Percentiles rank a stretch among this genome's conserved stretches.
These are phyloP conservation scores for Calcarius lapponicus DNA, from an alignment of 2,797 vertebrate species.

Conservation along the genomic window DNA sequence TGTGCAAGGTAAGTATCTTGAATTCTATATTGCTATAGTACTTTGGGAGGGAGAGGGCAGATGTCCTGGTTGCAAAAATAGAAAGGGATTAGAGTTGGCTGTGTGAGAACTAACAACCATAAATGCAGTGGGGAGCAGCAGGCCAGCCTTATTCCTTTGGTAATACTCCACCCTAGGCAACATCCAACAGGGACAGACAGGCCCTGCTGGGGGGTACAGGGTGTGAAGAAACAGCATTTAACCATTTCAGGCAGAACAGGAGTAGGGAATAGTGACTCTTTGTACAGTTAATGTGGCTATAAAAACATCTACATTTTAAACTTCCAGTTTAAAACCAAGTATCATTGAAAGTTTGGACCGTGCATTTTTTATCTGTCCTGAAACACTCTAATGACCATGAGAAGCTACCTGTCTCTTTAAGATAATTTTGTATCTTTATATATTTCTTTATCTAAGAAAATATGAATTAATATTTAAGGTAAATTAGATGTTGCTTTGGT, in stretches of 20 bases:
- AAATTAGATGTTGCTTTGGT: not conserved
- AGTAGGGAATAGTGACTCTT: not conserved
- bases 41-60: not conserved
- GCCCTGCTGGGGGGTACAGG: not conserved
- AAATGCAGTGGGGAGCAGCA: not conserved
- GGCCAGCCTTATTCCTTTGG: slow-evolving; percentile 21
- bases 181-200: not conserved
- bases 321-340: not conserved
- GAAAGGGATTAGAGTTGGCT: not conserved
- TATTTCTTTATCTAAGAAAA: slow-evolving; percentile 23
- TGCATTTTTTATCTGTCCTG: not conserved
- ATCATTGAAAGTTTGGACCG: not conserved
- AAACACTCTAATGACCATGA: not conserved
- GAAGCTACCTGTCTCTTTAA: not conserved
- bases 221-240: not conserved
- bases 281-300: not conserved
- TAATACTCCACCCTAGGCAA: not conserved
- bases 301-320: not conserved
- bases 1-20: not conserved
- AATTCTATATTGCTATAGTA: slow-evolving; percentile 21
- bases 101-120: not conserved
- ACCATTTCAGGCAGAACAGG: not conserved
- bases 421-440: not conserved
- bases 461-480: not conserved
- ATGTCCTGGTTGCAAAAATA: not conserved